phyloP scores from a whole-genome alignment of 1,140 invertebrate genomes.

The Phocides pigmalion region DNA sequence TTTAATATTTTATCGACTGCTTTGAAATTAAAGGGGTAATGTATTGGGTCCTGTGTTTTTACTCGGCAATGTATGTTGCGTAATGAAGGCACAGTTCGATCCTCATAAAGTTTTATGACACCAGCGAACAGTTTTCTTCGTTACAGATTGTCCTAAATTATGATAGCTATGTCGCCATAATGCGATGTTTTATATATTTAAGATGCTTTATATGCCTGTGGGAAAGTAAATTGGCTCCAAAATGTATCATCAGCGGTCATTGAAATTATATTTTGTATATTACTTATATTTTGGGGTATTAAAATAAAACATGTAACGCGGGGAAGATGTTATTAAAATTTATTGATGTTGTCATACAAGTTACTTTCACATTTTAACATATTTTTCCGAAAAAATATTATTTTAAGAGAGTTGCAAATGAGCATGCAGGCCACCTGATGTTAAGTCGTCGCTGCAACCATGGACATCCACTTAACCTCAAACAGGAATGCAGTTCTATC shows the following conservation, averaged over 20 bases:
- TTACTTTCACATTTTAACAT: conserved; percentile 9
- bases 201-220: conserved; percentile 19
- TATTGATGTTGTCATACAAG: background rate
- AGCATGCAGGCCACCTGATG: no score
- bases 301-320: background rate
- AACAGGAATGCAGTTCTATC: no score
- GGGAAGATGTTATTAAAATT: background rate
- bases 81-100: conserved; percentile 46
- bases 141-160: conserved; percentile 35
- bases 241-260: conserved; percentile 29
- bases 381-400: background rate
- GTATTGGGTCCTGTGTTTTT: background rate
- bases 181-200: conserved; percentile 20
- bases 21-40: background rate
- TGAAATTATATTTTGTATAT: background rate
- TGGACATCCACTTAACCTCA: no score
- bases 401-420: no score
- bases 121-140: conserved; percentile 42
- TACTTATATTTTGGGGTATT: background rate
- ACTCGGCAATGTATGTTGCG: background rate
- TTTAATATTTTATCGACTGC: background rate
- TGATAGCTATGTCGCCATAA: conserved; percentile 24
- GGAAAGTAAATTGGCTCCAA: conserved; percentile 21
- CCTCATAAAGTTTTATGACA: conserved; percentile 69
- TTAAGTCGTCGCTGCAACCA: no score